A percentile compares a stretch with the other conserved stretches of the same genome.
Evolutionary conservation across 2,888 invertebrate genomes (phyloP).

Genomic region (Xylocampa areola): DNA sequence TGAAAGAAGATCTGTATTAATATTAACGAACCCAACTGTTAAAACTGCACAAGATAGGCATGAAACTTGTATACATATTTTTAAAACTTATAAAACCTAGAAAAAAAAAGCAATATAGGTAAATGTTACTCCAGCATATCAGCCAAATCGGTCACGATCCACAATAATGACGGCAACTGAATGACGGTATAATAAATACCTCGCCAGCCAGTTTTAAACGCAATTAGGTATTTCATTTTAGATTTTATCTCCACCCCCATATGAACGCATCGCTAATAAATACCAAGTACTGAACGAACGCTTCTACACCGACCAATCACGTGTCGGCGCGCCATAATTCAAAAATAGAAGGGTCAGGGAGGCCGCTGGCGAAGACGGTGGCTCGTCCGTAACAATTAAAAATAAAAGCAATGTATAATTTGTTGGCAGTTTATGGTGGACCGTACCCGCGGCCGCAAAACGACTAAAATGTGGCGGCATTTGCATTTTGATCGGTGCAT

Average conservation of each 20-base stretch:
- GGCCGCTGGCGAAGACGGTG: conserved; percentile 85
- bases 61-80: background rate
- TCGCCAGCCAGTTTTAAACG: conserved; percentile 42
- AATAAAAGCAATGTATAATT: conserved; percentile 88
- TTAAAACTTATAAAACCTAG: background rate
- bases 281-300: conserved; percentile 57
- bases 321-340: conserved; percentile 84
- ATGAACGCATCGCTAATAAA: conserved; percentile 69
- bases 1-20: too few relatives aligned
- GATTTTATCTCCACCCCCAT: conserved; percentile 70
- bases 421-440: conserved; percentile 85
- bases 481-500: conserved; percentile 85
- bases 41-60: too few relatives aligned
- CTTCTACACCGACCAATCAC: conserved; percentile 80
- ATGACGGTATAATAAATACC: conserved; percentile 51
- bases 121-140: conserved; percentile 26
- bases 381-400: conserved; percentile 86
- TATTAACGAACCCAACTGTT: too few relatives aligned
- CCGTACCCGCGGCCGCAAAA: conserved; percentile 75
- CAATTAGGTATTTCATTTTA: conserved; percentile 64
- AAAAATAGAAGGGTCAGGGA: conserved; percentile 81
- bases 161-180: conserved; percentile 46
- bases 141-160: conserved; percentile 45
- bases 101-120: conserved; percentile 23
- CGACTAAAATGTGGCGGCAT: conserved; percentile 71